Evolutionary conservation across 2,888 invertebrate species (phyloP).

Genomic region (Drosophila nigritarsus): DNA sequence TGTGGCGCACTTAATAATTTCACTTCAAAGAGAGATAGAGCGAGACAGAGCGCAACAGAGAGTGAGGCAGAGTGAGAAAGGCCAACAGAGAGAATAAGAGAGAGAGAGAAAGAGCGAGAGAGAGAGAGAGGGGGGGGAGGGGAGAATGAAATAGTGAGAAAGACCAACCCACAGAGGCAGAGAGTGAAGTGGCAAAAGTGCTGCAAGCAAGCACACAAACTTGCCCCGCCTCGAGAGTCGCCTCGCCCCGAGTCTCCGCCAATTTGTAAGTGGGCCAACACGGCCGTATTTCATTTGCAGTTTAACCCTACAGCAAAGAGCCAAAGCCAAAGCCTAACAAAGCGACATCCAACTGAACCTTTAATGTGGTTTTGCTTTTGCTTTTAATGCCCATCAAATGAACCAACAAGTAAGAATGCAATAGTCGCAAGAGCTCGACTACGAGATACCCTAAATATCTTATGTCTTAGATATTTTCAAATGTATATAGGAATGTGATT

Average conservation of each 20-base stretch:
- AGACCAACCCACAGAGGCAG: not conserved
- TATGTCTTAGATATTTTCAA: not conserved
- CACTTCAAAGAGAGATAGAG: constrained; percentile 56
- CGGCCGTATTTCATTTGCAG: constrained; percentile 62
- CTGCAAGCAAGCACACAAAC: constrained; percentile 36
- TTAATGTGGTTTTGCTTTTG: constrained; percentile 70
- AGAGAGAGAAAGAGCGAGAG: constrained; percentile 5
- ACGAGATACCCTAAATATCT: not conserved
- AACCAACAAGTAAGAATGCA: not conserved
- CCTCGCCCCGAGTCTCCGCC: constrained; percentile 36
- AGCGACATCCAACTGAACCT: constrained; percentile 78
- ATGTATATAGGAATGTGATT: not conserved
- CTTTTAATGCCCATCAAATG: constrained; percentile 6
- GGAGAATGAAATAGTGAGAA: constrained; percentile 20
- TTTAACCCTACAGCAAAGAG: constrained; percentile 68
- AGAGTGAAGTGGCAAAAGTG: constrained; percentile 75
- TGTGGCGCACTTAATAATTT: constrained; percentile 71
- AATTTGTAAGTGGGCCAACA: constrained; percentile 74
- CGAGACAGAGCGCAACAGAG: not conserved
- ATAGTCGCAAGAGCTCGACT: not conserved
- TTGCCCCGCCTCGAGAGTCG: not conserved
- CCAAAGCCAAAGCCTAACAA: constrained; percentile 65
- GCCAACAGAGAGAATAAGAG: constrained; percentile 1
- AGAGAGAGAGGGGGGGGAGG: constrained; percentile 13
- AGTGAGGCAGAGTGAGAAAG: not conserved